Conservation (phyloP, 2,113 vertebrate genomes). For the Triplophysa tibetana region DNA sequence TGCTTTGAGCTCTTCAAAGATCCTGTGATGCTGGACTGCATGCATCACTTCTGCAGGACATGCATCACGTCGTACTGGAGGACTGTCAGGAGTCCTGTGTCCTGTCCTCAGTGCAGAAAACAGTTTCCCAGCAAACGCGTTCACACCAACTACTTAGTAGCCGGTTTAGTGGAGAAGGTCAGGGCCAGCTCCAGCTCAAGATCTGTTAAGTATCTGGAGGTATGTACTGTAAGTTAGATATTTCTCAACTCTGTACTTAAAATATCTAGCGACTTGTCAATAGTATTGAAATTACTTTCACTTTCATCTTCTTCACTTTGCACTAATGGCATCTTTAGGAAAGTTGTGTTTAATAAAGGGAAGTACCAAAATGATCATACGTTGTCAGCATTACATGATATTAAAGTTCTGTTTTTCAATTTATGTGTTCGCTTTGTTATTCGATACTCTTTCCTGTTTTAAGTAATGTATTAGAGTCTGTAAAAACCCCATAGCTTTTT, state of each 20-base stretch:
- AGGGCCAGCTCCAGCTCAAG: slow-evolving; percentile 63
- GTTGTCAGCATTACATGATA: not conserved
- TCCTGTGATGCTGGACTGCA: slow-evolving; percentile 85
- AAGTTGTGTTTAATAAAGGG: not conserved
- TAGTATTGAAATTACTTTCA: not conserved
- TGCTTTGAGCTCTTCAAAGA: slow-evolving; percentile 84
- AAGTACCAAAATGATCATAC: not conserved
- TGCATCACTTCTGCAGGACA: slow-evolving; percentile 85
- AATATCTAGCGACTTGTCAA: too few species aligned
- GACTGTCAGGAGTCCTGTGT: slow-evolving; percentile 60
- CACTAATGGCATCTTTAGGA: not conserved
- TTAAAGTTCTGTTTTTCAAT: slow-evolving; percentile 5
- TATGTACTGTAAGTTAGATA: slow-evolving; percentile 31
- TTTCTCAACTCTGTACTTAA: too few species aligned
- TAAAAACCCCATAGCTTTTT: not conserved
- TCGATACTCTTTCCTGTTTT: not conserved
- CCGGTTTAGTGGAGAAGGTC: slow-evolving; percentile 83
- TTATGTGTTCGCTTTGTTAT: not conserved
- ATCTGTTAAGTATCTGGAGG: slow-evolving; percentile 69
- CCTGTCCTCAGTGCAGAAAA: slow-evolving; percentile 83
- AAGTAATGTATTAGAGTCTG: not conserved
- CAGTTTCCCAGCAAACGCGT: slow-evolving; percentile 72
- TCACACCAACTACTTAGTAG: slow-evolving; percentile 81
- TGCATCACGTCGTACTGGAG: slow-evolving; percentile 84
- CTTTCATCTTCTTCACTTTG: not conserved